Conservation (phyloP, 92 coral and sea anemone genomes). For the Actinostola sp. region DNA sequence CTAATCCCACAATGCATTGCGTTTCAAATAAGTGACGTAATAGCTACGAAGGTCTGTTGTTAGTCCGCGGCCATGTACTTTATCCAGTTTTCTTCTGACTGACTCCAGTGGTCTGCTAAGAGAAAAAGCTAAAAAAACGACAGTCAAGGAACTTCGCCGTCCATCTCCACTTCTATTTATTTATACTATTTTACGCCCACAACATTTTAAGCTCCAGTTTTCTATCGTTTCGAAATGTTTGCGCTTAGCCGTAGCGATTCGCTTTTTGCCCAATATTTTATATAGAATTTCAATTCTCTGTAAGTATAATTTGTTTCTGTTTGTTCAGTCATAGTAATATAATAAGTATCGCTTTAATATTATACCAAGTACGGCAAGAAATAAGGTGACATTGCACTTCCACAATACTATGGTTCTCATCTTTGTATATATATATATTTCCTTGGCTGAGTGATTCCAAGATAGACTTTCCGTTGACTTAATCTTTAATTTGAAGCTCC, state of each 20-base stretch:
- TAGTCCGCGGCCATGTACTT: too few species aligned
- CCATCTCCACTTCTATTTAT: too few species aligned
- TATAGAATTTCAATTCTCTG: conserved; percentile 10
- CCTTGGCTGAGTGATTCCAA: conserved; percentile 12
- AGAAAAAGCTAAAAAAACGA: too few species aligned
- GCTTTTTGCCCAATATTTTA: conserved; percentile 20
- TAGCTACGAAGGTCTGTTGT: too few species aligned
- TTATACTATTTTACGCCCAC: too few species aligned
- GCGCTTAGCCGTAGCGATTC: not conserved
- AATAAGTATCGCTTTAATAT: not conserved
- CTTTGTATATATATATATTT: conserved; percentile 5
- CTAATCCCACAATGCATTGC: too few species aligned
- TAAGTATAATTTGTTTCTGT: not conserved
- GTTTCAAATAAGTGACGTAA: too few species aligned
- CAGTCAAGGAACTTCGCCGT: too few species aligned
- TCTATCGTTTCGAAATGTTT: not conserved
- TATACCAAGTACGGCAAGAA: conserved; percentile 17
- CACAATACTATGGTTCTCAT: not conserved
- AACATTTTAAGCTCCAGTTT: too few species aligned
- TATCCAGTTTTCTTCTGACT: too few species aligned
- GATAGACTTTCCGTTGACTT: conserved; percentile 11
- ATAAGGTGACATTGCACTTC: not conserved
- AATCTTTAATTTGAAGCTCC: conserved; percentile 42
- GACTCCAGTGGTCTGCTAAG: too few species aligned
- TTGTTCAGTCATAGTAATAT: not conserved